Evolutionary conservation across 2,888 invertebrate genomes (phyloP), one percentile per base, ranked within the genome.

Genomic region (Eupithecia abbreviata): DNA sequence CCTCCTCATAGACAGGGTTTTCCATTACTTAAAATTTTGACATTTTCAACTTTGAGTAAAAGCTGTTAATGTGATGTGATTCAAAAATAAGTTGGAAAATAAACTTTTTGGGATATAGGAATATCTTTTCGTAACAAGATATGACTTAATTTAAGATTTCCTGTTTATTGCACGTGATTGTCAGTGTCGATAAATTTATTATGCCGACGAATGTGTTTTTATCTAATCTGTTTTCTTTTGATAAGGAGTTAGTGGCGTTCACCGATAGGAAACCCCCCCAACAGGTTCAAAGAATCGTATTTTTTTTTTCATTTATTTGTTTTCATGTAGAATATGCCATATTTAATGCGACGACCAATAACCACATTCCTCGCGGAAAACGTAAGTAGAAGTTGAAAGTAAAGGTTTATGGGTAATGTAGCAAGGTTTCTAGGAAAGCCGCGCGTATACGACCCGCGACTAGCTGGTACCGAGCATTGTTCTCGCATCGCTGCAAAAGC

Each of bases 351-450:
- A 18, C 7, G 55, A 18, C n/a, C n/a, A 6, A 58, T 55, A 18
- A 55, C 55, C 18, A 58, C n/a, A 18, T n/a, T 18, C n/a, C 18
- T 58, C n/a, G 55, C 18, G 55, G 55, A n/a, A 55, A 55, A 55
- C 55, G n/a, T n/a, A n/a, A 51, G 51, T 51, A n/a, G n/a, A 18
- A 58, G 7, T 18, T 58, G 7, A 58, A 18, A 58, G 3, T 18
- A 51, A 5, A 13, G 15, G 49, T 18, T 12, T 12, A 30, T n/a
- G 30, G 18, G 30, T 15, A 67, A 75, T 77, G 77, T 77, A 77
- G 77, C 77, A 73, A 72, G 75, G 77, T 81, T 74, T 68, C 74
- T 76, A 72, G 71, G 66, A 74, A 82, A 80, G 81, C 65, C 78
- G 10, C 13, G 68, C 75, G 67, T n/a, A 75, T 71, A 47, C 45